A percentile compares a stretch with the other conserved stretches of the same genome.
Evolutionary conservation across 2,888 invertebrate species (phyloP).

Genomic region (Dugesia japonica): DNA sequence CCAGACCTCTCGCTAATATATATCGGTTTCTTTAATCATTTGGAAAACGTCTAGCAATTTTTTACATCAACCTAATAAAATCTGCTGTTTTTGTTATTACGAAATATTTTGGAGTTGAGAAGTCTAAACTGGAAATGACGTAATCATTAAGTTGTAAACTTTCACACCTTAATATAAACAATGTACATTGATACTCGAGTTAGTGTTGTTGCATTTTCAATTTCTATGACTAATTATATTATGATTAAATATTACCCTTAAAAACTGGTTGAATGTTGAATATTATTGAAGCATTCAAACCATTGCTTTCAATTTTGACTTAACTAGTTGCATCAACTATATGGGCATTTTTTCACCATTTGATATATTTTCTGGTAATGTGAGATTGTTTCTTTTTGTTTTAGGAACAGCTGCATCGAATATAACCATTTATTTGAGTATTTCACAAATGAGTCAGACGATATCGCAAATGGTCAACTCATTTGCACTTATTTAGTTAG

Average conservation of each 20-base stretch:
- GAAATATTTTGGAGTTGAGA: too few species aligned
- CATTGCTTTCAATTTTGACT: neutral
- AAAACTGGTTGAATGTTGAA: slow-evolving; percentile 9
- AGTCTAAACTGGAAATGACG: too few species aligned
- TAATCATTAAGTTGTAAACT: too few species aligned
- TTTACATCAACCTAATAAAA: too few species aligned
- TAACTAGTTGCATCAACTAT: neutral
- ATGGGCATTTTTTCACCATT: slow-evolving; percentile 23
- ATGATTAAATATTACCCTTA: neutral
- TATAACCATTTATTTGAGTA: neutral
- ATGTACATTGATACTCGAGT: too few species aligned
- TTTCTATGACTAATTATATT: neutral
- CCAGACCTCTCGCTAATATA: too few species aligned
- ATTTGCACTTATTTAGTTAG: neutral
- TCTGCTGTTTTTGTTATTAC: too few species aligned
- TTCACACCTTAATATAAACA: too few species aligned
- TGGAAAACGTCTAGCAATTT: too few species aligned
- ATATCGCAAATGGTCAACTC: neutral
- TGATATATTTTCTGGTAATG: neutral
- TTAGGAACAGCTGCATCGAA: neutral
- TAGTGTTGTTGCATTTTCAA: slow-evolving; percentile 3
- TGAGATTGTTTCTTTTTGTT: neutral
- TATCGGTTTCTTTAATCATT: too few species aligned
- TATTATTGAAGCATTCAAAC: neutral
- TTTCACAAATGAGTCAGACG: slow-evolving; percentile 4